These are phyloP conservation scores for Tympanoctomys barrerae DNA, from an alignment of 2,797 vertebrate species.

Conservation along the genomic window DNA sequence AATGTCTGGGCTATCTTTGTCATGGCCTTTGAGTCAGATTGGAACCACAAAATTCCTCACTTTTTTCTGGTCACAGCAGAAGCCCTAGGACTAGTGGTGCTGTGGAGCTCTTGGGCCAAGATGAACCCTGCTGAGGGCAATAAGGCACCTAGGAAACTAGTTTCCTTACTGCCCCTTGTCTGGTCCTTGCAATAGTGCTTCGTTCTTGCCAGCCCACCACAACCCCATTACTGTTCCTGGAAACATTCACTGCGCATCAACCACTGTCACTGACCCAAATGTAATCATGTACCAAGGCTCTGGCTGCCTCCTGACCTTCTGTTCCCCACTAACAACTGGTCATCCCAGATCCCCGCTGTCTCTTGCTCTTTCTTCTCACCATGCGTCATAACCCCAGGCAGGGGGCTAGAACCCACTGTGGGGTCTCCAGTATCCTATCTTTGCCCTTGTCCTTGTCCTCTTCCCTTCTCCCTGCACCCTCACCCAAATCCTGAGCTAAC, in stretches of 20 bases:
- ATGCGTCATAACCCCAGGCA: too few species aligned
- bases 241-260: neutral
- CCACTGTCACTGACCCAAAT: neutral
- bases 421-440: neutral
- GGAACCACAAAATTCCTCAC: neutral
- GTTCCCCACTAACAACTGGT: neutral
- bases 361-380: neutral
- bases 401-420: too few species aligned
- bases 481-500: neutral
- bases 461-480: neutral
- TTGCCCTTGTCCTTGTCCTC: neutral
- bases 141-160: neutral
- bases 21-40: neutral
- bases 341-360: too few species aligned
- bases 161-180: neutral
- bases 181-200: neutral
- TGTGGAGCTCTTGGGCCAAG: neutral
- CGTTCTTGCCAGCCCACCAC: too few species aligned
- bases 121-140: neutral
- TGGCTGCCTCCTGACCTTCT: neutral
- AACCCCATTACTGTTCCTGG: neutral
- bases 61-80: neutral
- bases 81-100: neutral
- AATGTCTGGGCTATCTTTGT: neutral
- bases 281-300: neutral